Base-by-base conservation (phyloP, 2,113 vertebrate species). In the Pseudopodoces humilis region DNA sequence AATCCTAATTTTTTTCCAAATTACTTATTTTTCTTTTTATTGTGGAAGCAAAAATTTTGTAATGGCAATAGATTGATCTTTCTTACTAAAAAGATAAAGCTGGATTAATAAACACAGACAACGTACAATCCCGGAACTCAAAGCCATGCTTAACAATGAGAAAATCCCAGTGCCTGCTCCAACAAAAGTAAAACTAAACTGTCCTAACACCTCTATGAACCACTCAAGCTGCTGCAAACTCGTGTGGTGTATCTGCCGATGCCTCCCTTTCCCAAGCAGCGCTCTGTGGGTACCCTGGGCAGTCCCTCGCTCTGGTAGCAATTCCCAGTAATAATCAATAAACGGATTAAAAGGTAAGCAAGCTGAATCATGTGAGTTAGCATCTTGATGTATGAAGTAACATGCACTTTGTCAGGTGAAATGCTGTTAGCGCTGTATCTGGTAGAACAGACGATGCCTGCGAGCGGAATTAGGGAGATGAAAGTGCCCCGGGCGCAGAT, bases 311-410 rank as follows among this genome's bases (percentile, higher is more conserved):
- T 83, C 82, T 70, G 71, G 58, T 15, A 43, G 90, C 35, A 53
- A 89, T 87, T 72, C 72, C 56, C 69, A 94, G 79, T 67, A 74
- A 77, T 39, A 88, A 94, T 64, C 87, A 52, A 90, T 88, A 88
- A 87, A 77, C 7, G 39, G 78, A 70, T 83, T 69, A 81, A 68
- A 89, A 91, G 53, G 31, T 64, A 78, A 88, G 87, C 77, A 86
- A 84, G 56, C 21, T 0, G 14, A 63, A 92, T 74, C 81, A 90
- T 44, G 52, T 39, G 64, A 74, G 69, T 68, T 85, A 83, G 75
- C 56, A 15, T 80, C 86, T 20, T 50, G 78, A 59, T 83, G 67
- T 67, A 74, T 59, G 58, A 90, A 87, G 33, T 15, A 50, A 33
- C 91, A 22, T 33, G 92, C 44, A 7, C 64, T 94, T 70, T 86